Evolutionary conservation across 2,797 vertebrate genomes (phyloP), one percentile per base, ranked within the genome.

Genomic region (Lagocephalus sceleratus): DNA sequence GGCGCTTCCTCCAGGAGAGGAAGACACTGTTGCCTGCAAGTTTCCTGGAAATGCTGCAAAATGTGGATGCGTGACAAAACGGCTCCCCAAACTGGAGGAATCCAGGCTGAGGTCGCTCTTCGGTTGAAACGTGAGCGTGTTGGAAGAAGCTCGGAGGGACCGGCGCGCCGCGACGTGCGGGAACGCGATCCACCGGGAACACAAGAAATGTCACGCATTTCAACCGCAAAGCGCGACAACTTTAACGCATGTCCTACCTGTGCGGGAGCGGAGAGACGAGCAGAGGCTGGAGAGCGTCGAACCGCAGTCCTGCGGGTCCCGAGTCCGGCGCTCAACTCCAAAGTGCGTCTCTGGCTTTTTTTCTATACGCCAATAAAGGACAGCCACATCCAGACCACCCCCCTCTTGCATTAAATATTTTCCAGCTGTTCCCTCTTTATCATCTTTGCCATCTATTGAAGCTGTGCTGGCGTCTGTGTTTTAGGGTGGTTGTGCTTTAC

Each of bases 191-290:
- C 68, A 45, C 54, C 43, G 41, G 19, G 32, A 39, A 20, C 32
- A 3, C 11, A 35, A 3, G 11, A 35, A 35, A 35, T 35, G 14
- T 35, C 12, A 12, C 32, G 12, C 32, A 14, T 35, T 35, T n/a
- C 10, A 35, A 35, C 32, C 32, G 32, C 54, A 54, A 22, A n/a
- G 48, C 59, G 61, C 55, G 57, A 54, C 43, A 75, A 78, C 54
- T 84, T 66, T 56, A 66, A 76, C 41, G 40, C 53, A 68, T 54
- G 58, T 39, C 82, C 69, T 88, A 87, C 85, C 83, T 87, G 79
- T 39, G 52, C 64, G 19, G 60, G 21, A 76, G 71, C 66, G 48
- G 45, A 68, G 80, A 73, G 51, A 10, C 51, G 60, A 29, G 60
- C 2, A 51, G 45, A 17, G 35, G 47, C 29, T 22, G 42, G 14